Percentiles rank a stretch among this genome's conserved stretches.
These are phyloP conservation scores for Montipora efflorescens DNA, from an alignment of 64 coral and sea anemone species.

Conservation along the genomic window DNA sequence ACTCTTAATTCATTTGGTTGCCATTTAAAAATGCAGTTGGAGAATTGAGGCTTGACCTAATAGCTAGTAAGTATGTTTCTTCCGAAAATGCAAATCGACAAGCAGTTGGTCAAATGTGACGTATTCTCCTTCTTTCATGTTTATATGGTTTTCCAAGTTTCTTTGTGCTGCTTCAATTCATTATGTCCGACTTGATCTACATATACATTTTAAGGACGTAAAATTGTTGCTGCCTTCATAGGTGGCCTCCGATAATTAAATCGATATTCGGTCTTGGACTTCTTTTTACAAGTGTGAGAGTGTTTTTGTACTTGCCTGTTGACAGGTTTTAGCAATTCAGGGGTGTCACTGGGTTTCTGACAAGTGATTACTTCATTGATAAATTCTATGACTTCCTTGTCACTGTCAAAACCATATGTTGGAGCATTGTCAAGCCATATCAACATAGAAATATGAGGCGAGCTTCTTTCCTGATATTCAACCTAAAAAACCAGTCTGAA, in stretches of 20 bases:
- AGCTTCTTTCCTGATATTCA: too few species aligned
- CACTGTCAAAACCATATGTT: too few species aligned
- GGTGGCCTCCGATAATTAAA: neutral
- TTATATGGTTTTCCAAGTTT: neutral
- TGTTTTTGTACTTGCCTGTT: neutral
- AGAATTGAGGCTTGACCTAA: neutral
- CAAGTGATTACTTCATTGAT: too few species aligned
- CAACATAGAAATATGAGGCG: too few species aligned
- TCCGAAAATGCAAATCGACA: too few species aligned
- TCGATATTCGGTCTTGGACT: neutral
- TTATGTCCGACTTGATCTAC: neutral
- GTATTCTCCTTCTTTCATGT: conserved; percentile 11
- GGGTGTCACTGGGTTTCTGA: too few species aligned
- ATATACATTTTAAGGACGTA: neutral
- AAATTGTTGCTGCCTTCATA: neutral
- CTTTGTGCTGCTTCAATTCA: neutral
- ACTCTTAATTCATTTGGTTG: conserved; percentile 1
- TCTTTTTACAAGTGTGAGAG: neutral
- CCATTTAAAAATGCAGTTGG: conserved; percentile 15
- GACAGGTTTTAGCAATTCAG: neutral
- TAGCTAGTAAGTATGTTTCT: too few species aligned
- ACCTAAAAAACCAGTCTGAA: too few species aligned
- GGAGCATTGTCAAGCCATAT: too few species aligned
- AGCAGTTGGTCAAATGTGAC: neutral
- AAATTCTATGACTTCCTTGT: too few species aligned